Base-by-base conservation (phyloP, 1,140 invertebrate genomes). In the Drosophila suzukii region DNA sequence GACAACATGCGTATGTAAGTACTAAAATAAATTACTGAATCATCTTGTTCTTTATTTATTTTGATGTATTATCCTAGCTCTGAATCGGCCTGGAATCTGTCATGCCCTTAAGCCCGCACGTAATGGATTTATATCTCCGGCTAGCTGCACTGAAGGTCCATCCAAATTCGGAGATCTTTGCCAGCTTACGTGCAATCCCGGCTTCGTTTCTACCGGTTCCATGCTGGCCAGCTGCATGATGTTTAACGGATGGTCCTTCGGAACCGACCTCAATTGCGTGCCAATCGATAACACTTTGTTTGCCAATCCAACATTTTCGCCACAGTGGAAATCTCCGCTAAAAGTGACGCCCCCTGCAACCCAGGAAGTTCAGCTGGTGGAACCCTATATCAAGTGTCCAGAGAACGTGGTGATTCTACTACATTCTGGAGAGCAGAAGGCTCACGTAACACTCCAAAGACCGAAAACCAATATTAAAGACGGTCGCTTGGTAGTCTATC, bases 391-490 rank as follows among this genome's bases (percentile, higher is more conserved):
- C 60, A 94, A 93, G 65, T 96, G 95, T 84, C 95, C 95, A 0
- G 93, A 93, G 17, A 93, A 94, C 79, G 92, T 95, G 53, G 93
- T 93, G 44, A 94, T 95, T 24, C 92, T 93, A 39, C 91, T 96
- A 36, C 93, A 94, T 15, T 74, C 91, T 12, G 93, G 93, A 11
- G 93, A 94, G 60, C 91, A 86, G 30, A 94, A 92, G 13, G 93
- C 94, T 38, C 91, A 94, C 62, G 94, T 96, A 38, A 93, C 93
- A 15, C 94, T 96, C 34, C 93, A 95, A 5, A 93, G 94, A 61
- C 95, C 95, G 0, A 94, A 94, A 81, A 94, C 95, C 13, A 96
- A 96, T 91, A 93, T 95, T 80, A 94, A 96, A 86, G 95, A 94
- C 93, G 95, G 94, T 72, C 94, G 95, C 76, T 93, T 96, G 15